A percentile compares a stretch with the other conserved stretches of the same genome.
Evolutionary conservation across 2,888 invertebrate species (phyloP).

Genomic region (Coleophora flavipennella): DNA sequence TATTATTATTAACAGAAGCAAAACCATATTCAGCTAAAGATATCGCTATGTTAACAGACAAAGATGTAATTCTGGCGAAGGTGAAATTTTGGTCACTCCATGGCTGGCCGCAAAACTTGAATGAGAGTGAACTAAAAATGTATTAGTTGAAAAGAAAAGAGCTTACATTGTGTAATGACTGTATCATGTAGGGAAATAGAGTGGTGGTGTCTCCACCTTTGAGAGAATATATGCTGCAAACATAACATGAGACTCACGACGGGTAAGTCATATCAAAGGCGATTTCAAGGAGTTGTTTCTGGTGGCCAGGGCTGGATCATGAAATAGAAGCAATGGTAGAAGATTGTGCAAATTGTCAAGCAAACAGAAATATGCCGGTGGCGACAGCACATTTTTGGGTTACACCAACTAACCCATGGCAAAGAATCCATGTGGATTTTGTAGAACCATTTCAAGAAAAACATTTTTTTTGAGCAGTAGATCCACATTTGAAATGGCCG

Average conservation of each 20-base stretch:
- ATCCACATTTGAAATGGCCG: slow-evolving; percentile 11
- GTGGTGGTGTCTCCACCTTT: slow-evolving; percentile 8
- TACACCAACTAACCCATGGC: slow-evolving; percentile 4
- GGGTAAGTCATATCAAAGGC: slow-evolving; percentile 7
- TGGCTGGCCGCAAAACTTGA: slow-evolving; percentile 11
- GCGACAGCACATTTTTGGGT: slow-evolving; percentile 2
- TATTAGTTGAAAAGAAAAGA: slow-evolving; percentile 3
- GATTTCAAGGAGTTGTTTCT: slow-evolving; percentile 5
- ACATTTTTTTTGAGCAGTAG: slow-evolving; percentile 8
- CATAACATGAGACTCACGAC: slow-evolving; percentile 9
- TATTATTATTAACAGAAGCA: slow-evolving; percentile 1
- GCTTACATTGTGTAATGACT: slow-evolving; percentile 6
- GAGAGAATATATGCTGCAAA: slow-evolving; percentile 4
- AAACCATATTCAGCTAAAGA: neutral
- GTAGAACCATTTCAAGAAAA: slow-evolving; percentile 7
- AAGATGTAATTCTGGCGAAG: slow-evolving; percentile 5
- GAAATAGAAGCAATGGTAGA: slow-evolving; percentile 5
- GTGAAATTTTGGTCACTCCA: slow-evolving; percentile 8
- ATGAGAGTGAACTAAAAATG: neutral
- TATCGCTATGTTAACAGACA: slow-evolving; percentile 3
- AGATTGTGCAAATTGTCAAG: slow-evolving; percentile 2
- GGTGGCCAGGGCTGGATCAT: slow-evolving; percentile 3
- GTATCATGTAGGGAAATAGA: slow-evolving; percentile 9
- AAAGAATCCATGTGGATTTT: slow-evolving; percentile 10
- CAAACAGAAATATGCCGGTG: neutral